Evolutionary conservation across 2,113 vertebrate genomes (phyloP), one percentile per base, ranked within the genome.

Genomic region (Marcusenius ussheri): DNA sequence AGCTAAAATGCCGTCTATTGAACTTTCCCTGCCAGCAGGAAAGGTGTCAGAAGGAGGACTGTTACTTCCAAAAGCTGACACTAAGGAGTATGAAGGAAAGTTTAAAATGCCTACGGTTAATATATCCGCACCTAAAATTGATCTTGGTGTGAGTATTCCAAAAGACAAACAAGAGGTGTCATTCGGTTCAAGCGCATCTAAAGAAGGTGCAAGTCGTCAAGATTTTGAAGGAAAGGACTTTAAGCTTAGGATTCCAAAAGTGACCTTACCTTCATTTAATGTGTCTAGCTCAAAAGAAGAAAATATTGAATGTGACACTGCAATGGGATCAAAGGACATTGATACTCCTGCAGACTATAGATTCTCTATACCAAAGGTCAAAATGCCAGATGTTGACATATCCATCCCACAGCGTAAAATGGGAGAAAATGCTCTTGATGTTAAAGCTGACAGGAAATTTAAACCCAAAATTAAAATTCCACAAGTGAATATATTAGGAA

Each of bases 1-100:
- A 53, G 92, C 95, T 10, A 96, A 95, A 91, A 95, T 97, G 90
- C 96, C 96, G 8, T 95, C 95, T 62, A 89, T 96, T 51, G 95
- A 96, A 80, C 91, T 96, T 62, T 96, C 95, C 27, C 45, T 95
- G 2, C 94, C 95, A 51, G 88, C 90, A 88, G 27, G 90, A 89
- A 94, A 94, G 89, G 91, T 92, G 90, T 90, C 90, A 90, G 93
- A 95, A 0, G 92, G 90, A 31, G 95, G 93, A 84, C 90, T 91
- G 39, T 90, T 94, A 46, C 91, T 94, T 5, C 94, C 94, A 3
- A 96, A 95, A 92, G 92, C 90, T 62, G 95, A 95, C 90, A 93
- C 95, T 35, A 94, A 90, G 90, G 90, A 93, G 50, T 96, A 95
- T 70, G 96, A 96, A 27, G 96, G 95, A 66, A 94, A 89, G 17